Conservation (phyloP, 2,888 invertebrate genomes). For the Drosophila subquinaria region DNA sequence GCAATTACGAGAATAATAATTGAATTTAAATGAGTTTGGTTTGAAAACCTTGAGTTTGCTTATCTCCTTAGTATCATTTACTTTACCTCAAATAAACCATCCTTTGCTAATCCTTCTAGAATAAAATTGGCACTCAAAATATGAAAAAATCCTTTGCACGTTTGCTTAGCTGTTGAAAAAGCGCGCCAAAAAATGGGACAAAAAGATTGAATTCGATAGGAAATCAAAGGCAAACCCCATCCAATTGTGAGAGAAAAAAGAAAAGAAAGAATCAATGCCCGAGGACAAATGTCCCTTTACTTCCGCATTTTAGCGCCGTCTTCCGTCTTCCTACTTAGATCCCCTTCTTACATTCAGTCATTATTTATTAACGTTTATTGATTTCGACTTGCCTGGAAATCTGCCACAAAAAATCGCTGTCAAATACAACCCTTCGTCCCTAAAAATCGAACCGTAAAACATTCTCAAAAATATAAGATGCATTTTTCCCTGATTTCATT, state of each 20-base stretch:
- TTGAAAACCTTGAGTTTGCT: background rate
- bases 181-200: conserved; percentile 53
- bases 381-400: conserved; percentile 67
- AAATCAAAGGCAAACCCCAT: conserved; percentile 60
- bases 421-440: conserved; percentile 70
- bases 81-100: background rate
- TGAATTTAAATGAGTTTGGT: no score
- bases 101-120: background rate
- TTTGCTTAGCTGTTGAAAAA: conserved; percentile 31
- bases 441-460: conserved; percentile 27
- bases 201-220: conserved; percentile 29
- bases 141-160: background rate
- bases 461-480: conserved; percentile 44
- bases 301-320: conserved; percentile 73
- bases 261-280: conserved; percentile 59
- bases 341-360: conserved; percentile 43
- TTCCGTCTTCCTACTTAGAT: conserved; percentile 22
- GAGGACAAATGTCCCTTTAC: conserved; percentile 63
- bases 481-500: conserved; percentile 66
- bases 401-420: conserved; percentile 70
- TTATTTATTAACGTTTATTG: conserved; percentile 78
- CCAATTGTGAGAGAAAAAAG: conserved; percentile 49
- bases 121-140: background rate
- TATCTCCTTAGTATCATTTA: background rate
- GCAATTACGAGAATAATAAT: background rate